phyloP scores from a whole-genome alignment of 2,888 invertebrate species.

The Bibio marci region DNA sequence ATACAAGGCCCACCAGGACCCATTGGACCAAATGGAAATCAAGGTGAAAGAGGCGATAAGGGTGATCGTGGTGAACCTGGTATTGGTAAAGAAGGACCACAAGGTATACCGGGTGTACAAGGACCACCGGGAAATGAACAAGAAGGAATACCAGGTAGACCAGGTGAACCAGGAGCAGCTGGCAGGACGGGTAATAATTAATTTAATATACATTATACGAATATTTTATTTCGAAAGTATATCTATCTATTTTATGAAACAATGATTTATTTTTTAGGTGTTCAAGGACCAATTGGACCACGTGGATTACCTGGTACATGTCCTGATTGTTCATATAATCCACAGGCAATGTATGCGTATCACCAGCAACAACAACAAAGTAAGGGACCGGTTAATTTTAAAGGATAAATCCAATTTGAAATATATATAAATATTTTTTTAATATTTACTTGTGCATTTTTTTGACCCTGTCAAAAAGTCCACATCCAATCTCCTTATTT shows the following conservation, averaged over 20 bases:
- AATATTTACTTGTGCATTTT: too few relatives aligned
- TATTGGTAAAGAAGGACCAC: constrained; percentile 52
- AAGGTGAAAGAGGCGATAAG: constrained; percentile 52
- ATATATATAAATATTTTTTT: too few relatives aligned
- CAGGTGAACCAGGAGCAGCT: constrained; percentile 57
- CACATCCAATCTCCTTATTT: too few relatives aligned
- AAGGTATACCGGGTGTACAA: constrained; percentile 50
- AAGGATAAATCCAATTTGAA: constrained; percentile 13
- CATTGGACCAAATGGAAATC: constrained; percentile 33
- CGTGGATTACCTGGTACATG: constrained; percentile 33
- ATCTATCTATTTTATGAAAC: too few relatives aligned
- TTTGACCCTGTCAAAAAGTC: too few relatives aligned
- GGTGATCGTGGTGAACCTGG: constrained; percentile 58
- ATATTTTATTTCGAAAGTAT: too few relatives aligned
- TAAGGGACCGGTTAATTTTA: constrained; percentile 16
- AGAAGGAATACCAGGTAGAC: constrained; percentile 45
- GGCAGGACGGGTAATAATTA: constrained; percentile 45
- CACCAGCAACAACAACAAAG: constrained; percentile 17
- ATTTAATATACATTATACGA: constrained; percentile 5
- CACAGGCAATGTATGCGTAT: constrained; percentile 23
- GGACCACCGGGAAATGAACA: constrained; percentile 54
- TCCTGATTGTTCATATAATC: constrained; percentile 17
- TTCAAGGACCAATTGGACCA: constrained; percentile 45
- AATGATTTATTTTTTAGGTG: constrained; percentile 36
- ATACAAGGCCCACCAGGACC: constrained; percentile 50